phyloP scores from a whole-genome alignment of 1,140 invertebrate species.

The Marisa cornuarietis region DNA sequence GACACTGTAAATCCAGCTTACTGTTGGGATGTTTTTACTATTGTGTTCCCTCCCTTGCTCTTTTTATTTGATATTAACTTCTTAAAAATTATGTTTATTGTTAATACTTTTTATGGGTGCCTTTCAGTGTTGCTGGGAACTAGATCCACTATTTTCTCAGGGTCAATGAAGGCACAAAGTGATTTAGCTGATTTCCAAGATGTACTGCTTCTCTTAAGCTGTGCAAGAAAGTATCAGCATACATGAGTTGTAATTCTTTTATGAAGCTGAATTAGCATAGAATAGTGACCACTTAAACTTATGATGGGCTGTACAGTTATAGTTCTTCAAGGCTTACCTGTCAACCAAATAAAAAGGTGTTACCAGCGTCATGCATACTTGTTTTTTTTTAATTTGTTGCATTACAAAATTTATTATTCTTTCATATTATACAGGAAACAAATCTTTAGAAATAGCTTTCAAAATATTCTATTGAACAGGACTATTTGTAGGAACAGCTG shows the following conservation, averaged over 20 bases:
- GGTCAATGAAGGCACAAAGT: slow-evolving; percentile 19
- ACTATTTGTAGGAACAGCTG: too few species aligned
- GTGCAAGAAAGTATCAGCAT: background rate
- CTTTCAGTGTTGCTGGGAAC: slow-evolving; percentile 19
- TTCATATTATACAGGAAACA: too few species aligned
- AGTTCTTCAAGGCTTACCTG: too few species aligned
- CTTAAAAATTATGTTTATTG: background rate
- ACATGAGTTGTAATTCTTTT: background rate
- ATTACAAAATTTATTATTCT: too few species aligned
- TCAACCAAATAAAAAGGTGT: too few species aligned
- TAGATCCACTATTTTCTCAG: background rate
- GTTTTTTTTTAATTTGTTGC: too few species aligned
- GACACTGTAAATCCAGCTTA: background rate
- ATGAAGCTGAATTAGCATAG: too few species aligned
- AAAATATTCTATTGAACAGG: too few species aligned
- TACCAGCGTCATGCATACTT: too few species aligned
- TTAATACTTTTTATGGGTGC: background rate
- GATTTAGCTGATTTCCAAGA: slow-evolving; percentile 10
- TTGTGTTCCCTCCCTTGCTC: background rate
- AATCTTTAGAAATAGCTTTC: too few species aligned
- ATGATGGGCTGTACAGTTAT: too few species aligned
- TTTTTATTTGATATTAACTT: background rate
- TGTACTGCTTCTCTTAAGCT: background rate
- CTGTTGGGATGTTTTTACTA: background rate
- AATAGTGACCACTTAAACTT: too few species aligned